Conservation (phyloP, 2,113 vertebrate species). For the Sigmodon hispidus region DNA sequence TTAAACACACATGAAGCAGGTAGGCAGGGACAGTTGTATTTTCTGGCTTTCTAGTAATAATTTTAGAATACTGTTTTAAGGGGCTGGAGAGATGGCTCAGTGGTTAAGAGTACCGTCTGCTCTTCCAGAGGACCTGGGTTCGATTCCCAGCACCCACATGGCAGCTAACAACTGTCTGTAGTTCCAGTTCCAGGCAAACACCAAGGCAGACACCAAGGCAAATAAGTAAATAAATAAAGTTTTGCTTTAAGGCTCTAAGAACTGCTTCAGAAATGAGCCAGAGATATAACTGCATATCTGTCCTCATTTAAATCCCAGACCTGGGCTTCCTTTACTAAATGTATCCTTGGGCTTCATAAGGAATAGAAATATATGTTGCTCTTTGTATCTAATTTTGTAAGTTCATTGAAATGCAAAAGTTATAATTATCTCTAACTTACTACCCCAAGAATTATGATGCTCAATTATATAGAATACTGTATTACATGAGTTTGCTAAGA, state of each 20-base stretch:
- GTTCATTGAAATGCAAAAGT: not conserved
- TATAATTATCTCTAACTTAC: not conserved
- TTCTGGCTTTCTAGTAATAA: not conserved
- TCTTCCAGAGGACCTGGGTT: no score
- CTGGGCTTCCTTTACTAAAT: not conserved
- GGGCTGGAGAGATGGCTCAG: no score
- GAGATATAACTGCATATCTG: not conserved
- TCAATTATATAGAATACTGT: not conserved
- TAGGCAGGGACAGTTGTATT: not conserved
- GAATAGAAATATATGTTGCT: not conserved
- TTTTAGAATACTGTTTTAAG: not conserved
- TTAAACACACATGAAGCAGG: not conserved
- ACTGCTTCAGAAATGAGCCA: not conserved
- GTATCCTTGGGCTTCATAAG: not conserved
- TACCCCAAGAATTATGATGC: not conserved
- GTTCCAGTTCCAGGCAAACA: no score
- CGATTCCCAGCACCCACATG: no score
- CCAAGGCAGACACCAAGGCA: no score
- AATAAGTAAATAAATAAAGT: no score
- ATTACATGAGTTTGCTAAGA: not conserved
- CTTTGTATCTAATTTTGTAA: conserved; percentile 5
- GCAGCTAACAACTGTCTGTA: no score
- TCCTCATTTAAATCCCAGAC: not conserved
- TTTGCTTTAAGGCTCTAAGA: not conserved
- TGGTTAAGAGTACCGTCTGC: no score